A percentile compares a stretch with the other conserved stretches of the same genome.
phyloP scores from a whole-genome alignment of 2,888 invertebrate genomes.

The Embidobia sp. region DNA sequence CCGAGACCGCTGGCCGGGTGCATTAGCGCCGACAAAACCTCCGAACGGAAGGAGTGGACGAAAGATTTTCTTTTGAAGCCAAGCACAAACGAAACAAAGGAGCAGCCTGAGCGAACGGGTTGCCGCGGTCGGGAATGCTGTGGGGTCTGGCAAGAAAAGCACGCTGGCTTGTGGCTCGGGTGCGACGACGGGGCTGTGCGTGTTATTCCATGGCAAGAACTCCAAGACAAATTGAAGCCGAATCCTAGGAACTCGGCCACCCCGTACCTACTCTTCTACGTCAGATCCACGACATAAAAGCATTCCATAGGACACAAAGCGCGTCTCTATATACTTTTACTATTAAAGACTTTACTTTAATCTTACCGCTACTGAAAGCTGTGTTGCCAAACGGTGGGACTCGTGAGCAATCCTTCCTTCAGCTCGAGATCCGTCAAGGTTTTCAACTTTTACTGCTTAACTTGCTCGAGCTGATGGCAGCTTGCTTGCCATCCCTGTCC shows the following conservation, averaged over 20 bases:
- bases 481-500: not conserved
- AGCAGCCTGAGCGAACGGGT: conserved; percentile 77
- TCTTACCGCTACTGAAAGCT: conserved; percentile 36
- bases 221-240: conserved; percentile 89
- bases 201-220: conserved; percentile 89
- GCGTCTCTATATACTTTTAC: conserved; percentile 20
- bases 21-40: conserved; percentile 70
- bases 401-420: not conserved
- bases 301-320: conserved; percentile 55
- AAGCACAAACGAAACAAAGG: conserved; percentile 76
- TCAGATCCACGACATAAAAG: conserved; percentile 80
- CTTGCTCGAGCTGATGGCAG: not conserved
- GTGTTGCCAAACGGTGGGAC: conserved; percentile 42
- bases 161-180: conserved; percentile 87
- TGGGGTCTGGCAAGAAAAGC: conserved; percentile 81
- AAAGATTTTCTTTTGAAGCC: conserved; percentile 76
- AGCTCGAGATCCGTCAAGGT: not conserved
- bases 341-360: conserved; percentile 28
- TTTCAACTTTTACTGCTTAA: not conserved
- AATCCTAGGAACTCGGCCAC: conserved; percentile 90
- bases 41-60: conserved; percentile 65
- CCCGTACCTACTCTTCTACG: conserved; percentile 93
- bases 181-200: conserved; percentile 94
- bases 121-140: conserved; percentile 84
- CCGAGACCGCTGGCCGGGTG: too few species aligned